Base-by-base conservation (phyloP, 2,888 invertebrate species). In the Microplitis deprimator region DNA sequence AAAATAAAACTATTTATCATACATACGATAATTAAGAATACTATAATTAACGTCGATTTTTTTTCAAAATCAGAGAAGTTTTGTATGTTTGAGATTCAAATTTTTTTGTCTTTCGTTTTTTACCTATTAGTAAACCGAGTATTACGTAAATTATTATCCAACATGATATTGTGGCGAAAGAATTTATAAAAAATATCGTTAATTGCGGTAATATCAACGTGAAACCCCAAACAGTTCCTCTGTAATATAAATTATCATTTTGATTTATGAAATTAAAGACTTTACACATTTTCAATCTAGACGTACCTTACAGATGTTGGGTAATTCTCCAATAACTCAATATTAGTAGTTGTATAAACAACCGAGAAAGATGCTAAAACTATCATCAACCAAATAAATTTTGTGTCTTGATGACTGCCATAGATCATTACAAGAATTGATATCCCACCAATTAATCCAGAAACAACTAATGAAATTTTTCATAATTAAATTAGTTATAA, bases 271-370 rank as follows among this genome's bases (percentile, higher is more conserved):
- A 17, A 17, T 20, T 16, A n/a, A 38, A 39, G n/a, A 60, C 38
- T 39, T 65, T 64, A 39, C 13, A 40, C 16, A 40, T 68, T 69
- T 38, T 17, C 7, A 20, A 16, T 20, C n/a, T 40, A 65, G 41
- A 79, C 79, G 50, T 62, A 86, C 86, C 86, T 86, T 67, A 84
- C 77, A 40, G 82, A 80, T 20, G 86, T 86, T 39, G 84, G 86
- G 81, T 85, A 86, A 81, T 82, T 85, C 77, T 86, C 86, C 71
- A 85, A 73, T 40, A 85, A 69, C 10, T 83, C 38, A 62, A 84
- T 80, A 40, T 77, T 79, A 8, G 78, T 79, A 13, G 83, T 80
- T 20, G 86, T 86, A 29, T 81, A 75, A 20, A 82, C 77, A 41
- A 84, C 81, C 1, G 85, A 81, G 69, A 84, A 86, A 6, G 84